phyloP scores from a whole-genome alignment of 2,113 vertebrate species.

The Salminus brasiliensis region DNA sequence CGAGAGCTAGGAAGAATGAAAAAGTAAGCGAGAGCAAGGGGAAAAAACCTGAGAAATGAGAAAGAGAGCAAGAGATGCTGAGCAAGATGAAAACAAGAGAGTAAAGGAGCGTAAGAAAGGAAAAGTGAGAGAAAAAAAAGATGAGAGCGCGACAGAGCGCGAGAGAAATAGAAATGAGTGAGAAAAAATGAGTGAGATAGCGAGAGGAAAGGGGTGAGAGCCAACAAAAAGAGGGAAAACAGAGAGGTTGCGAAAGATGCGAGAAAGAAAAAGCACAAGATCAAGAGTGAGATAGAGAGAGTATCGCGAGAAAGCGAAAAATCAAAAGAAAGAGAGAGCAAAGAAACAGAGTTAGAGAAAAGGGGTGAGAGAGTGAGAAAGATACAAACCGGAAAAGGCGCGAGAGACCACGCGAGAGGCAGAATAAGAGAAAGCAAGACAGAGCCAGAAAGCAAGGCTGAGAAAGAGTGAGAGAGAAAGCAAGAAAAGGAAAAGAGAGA shows the following conservation, averaged over 20 bases:
- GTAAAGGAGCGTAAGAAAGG: too few relatives aligned
- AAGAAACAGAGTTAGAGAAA: background rate
- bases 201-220: background rate
- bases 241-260: too few relatives aligned
- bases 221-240: background rate
- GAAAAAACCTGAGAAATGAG: background rate
- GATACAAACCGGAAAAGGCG: background rate
- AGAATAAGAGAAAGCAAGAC: background rate
- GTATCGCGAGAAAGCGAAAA: background rate
- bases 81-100: background rate
- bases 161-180: background rate
- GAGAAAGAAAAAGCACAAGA: background rate
- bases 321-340: background rate
- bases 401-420: background rate
- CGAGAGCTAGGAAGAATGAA: background rate
- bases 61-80: background rate
- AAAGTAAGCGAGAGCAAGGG: background rate
- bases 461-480: background rate
- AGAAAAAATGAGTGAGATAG: background rate
- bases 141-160: background rate
- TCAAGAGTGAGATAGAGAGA: background rate
- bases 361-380: too few relatives aligned
- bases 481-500: background rate
- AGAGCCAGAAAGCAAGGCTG: too few relatives aligned
- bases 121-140: background rate